Evolutionary conservation across 2,797 vertebrate genomes (phyloP), one percentile per base, ranked within the genome.

Genomic region (Varecia variegata): DNA sequence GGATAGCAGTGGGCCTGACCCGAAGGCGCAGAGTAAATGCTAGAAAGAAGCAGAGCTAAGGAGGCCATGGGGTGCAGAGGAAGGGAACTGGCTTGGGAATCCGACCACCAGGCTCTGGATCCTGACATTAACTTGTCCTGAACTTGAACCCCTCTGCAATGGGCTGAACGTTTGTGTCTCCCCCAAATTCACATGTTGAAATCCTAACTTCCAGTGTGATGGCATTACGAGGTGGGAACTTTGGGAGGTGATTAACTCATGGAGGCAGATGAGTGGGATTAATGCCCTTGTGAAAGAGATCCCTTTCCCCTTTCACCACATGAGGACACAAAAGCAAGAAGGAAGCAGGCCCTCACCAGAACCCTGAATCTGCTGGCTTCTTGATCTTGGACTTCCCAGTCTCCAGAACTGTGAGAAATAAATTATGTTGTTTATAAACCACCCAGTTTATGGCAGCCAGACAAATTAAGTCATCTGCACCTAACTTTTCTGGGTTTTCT

Each of bases 1-100:
- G 70, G 50, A 90, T 90, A 86, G 52, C n/a, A 18, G 2, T 7
- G 32, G 47, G 30, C n/a, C 81, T 17, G 52, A 50, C 47, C 21
- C 5, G 86, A 81, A 40, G 7, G 13, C 20, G 5, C 13, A 74
- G 27, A 79, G 25, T 45, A 54, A 84, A 56, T 35, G 52, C 8
- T 45, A 30, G 54, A 14, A 43, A 65, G 27, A 35, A 74, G 21
- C 6, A 20, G 10, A n/a, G 23, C 0, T 6, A 15, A 80, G 67
- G 67, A 80, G 18, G 4, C 38, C 0, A 0, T 6, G 14, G 12
- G 45, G 18, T 25, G 1, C 20, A 50, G 50, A 70, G 23, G 9
- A 70, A 20, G 38, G 54, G 35, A 38, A 54, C 8, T 20, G 23
- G 7, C 52, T n/a, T 32, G 40, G 56, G 9, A 13, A 9, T 30